Base-by-base conservation (phyloP, 2,797 vertebrate species). In the Malacoraja senta region DNA sequence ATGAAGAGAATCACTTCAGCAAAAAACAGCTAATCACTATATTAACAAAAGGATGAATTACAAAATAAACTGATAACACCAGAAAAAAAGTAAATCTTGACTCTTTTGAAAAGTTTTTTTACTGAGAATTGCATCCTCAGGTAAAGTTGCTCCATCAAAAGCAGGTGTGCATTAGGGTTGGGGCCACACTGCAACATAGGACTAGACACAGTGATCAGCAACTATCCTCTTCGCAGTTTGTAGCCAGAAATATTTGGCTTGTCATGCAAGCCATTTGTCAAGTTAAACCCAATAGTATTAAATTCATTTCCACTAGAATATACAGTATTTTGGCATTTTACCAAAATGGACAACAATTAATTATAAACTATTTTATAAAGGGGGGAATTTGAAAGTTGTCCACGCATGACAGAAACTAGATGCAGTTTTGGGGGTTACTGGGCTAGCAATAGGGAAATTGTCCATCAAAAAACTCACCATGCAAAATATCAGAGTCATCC, bases 401-500 rank as follows among this genome's bases (percentile, higher is more conserved):
- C 32, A 65, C 35, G n/a, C 61, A 35, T 35, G n/a, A 88, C 21
- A 53, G 81, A 84, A 35, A 29, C 15, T 58, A 53, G 44, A 29
- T 58, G 17, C 78, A 83, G 26, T n/a, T 35, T 35, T 21, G 17
- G n/a, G 17, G 17, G 12, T 68, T 9, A 88, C 61, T 68, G 68
- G n/a, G 8, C 84, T 53, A 76, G 53, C 24, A n/a, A 72, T 53
- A 76, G 38, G 12, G 44, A 53, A 65, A 74, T 17, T 53, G 35
- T 58, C 26, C 29, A 76, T 74, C 90, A 74, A 92, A 92, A 44
- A 53, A 97, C 97, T 96, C 96, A 99, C 99, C 97, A 80, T 98
- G 98, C 93, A 99, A 96, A 95, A 99, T 97, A 94, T 99, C 99
- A 8, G 99, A 99, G 96, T 99, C 99, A 94, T 99, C 99, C 94